Evolutionary conservation across 2,113 vertebrate species (phyloP).

Genomic region (Semnornis frantzii): DNA sequence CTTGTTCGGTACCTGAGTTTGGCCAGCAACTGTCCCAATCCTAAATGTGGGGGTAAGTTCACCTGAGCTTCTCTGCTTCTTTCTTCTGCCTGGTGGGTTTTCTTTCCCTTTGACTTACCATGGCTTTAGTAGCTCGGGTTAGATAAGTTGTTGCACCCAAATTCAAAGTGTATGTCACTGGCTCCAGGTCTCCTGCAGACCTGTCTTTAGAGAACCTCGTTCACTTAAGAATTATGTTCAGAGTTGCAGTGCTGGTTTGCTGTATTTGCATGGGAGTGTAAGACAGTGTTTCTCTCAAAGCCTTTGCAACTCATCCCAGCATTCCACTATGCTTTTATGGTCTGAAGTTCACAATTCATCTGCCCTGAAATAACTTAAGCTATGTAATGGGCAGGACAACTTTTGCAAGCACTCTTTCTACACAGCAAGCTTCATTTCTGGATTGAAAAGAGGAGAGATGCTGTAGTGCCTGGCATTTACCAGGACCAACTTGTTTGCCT

Average conservation of each 20-base stretch:
- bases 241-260: background rate
- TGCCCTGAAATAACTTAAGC: background rate
- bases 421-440: background rate
- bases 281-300: background rate
- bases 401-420: background rate
- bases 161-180: background rate
- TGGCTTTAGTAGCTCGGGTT: background rate
- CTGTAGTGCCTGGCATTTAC: background rate
- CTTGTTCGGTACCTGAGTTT: constrained; percentile 88
- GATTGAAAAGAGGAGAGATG: background rate
- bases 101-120: background rate
- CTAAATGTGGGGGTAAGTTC: constrained; percentile 91
- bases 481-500: background rate
- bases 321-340: background rate
- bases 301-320: background rate
- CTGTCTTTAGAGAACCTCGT: background rate
- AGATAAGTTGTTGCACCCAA: background rate
- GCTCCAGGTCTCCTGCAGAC: background rate
- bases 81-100: background rate
- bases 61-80: background rate
- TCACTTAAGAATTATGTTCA: background rate
- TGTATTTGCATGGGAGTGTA: background rate
- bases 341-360: rapidly evolving
- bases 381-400: background rate
- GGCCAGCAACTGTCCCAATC: constrained; percentile 97